Evolutionary conservation across 2,797 vertebrate genomes (phyloP).

Genomic region (Melanotaenia boesemani): DNA sequence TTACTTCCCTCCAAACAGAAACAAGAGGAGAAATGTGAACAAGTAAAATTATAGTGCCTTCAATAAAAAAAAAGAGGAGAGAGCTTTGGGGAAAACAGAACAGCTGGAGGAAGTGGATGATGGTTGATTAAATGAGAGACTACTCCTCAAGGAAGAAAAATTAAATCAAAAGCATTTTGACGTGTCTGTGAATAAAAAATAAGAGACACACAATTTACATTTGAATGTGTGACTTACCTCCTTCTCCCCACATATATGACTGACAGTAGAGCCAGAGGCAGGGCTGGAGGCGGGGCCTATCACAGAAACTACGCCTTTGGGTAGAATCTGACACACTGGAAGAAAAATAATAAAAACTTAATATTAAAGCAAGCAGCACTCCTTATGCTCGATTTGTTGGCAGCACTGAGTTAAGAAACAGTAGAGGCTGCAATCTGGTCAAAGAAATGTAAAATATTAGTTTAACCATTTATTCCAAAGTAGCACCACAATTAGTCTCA

Average conservation of each 20-base stretch:
- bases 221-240: constrained; percentile 84
- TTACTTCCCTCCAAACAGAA: constrained; percentile 22
- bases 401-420: constrained; percentile 27
- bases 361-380: constrained; percentile 26
- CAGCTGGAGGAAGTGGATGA: constrained; percentile 33
- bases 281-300: constrained; percentile 93
- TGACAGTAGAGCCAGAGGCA: constrained; percentile 93
- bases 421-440: constrained; percentile 18
- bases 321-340: constrained; percentile 95
- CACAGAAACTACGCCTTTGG: constrained; percentile 93
- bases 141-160: constrained; percentile 22
- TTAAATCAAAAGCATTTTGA: constrained; percentile 20
- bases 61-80: constrained; percentile 31
- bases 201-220: constrained; percentile 4
- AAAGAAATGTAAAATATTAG: constrained; percentile 33
- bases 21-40: constrained; percentile 16
- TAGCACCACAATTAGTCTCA: constrained; percentile 38
- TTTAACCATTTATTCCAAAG: constrained; percentile 37
- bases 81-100: constrained; percentile 37
- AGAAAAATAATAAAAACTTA: constrained; percentile 23
- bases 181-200: constrained; percentile 11
- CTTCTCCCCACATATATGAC: constrained; percentile 97
- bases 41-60: constrained; percentile 39
- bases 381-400: constrained; percentile 19
- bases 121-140: constrained; percentile 47